Base-by-base conservation (phyloP, 2,888 invertebrate genomes). In the Candidula unifasciata region DNA sequence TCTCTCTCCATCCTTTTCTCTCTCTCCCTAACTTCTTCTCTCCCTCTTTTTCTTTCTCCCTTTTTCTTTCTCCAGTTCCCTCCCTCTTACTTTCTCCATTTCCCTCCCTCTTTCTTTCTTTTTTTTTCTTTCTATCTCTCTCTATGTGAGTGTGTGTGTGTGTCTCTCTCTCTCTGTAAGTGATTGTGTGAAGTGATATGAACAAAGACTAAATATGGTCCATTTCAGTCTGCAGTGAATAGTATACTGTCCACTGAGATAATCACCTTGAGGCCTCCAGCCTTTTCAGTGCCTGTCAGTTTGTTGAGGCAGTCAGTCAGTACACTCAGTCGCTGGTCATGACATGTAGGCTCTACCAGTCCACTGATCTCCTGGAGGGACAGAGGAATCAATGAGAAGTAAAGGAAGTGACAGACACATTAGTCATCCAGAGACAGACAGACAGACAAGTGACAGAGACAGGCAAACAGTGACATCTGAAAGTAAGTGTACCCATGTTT, bases 81-180 rank as follows among this genome's bases (percentile, higher is more conserved):
- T 27, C 33, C 10, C 35, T 24, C 52, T 60, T 35, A 73, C 57
- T 73, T 64, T 74, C 37, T 60, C 73, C 73, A 35, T 60, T 37
- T 82, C 74, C 33, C 74, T 60, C 74, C 60, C 82, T 74, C n/a
- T 60, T 64, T 82, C 57, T 37, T n/a, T 74, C 60, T n/a, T 0
- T 1, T 16, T 24, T 13, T 21, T 5, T 0, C 21, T 2, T 16
- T 60, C n/a, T 60, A 5, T 60, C 0, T 13, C 21, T n/a, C n/a
- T 60, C 2, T 60, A 2, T 60, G n/a, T n/a, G n/a, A n/a, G n/a
- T n/a, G n/a, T n/a, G n/a, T n/a, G n/a, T n/a, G n/a, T n/a, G n/a
- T n/a, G n/a, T n/a, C n/a, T n/a, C n/a, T n/a, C n/a, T n/a, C n/a
- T n/a, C n/a, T n/a, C n/a, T n/a, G n/a, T n/a, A n/a, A n/a, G n/a